Evolutionary conservation across 2,888 invertebrate species (phyloP).

Genomic region (Phyllotreta cruciferae): DNA sequence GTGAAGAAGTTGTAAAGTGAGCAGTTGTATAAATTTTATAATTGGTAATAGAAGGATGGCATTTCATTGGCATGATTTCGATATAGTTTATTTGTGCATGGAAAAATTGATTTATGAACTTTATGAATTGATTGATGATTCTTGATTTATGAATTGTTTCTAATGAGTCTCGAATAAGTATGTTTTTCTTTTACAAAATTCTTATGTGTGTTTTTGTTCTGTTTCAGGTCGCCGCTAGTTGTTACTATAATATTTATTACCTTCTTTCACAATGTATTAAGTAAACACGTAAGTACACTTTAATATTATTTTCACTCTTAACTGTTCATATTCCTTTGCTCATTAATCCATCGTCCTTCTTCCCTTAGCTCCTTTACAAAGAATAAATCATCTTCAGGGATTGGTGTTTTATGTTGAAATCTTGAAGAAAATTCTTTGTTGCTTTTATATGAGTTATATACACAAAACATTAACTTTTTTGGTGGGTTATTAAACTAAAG

Average conservation of each 20-base stretch:
- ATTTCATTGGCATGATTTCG: too few relatives aligned
- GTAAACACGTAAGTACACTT: constrained; percentile 68
- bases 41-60: too few relatives aligned
- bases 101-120: too few relatives aligned
- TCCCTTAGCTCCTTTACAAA: not conserved
- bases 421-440: too few relatives aligned
- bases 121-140: too few relatives aligned
- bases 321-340: constrained; percentile 15
- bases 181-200: constrained; percentile 9
- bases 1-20: too few relatives aligned
- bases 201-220: constrained; percentile 47
- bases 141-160: too few relatives aligned
- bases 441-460: too few relatives aligned
- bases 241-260: constrained; percentile 65
- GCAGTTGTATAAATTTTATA: too few relatives aligned
- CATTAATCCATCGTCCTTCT: not conserved
- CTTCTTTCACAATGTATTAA: constrained; percentile 63
- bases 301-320: constrained; percentile 7
- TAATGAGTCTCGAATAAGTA: too few relatives aligned
- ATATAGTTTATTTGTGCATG: too few relatives aligned
- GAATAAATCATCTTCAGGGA: not conserved
- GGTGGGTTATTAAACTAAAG: constrained; percentile 27
- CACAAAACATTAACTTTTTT: not conserved
- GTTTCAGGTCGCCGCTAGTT: constrained; percentile 70
- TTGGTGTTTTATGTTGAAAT: too few relatives aligned